phyloP scores from a whole-genome alignment of 2,113 vertebrate genomes.

The Phylloscopus trochiloides region DNA sequence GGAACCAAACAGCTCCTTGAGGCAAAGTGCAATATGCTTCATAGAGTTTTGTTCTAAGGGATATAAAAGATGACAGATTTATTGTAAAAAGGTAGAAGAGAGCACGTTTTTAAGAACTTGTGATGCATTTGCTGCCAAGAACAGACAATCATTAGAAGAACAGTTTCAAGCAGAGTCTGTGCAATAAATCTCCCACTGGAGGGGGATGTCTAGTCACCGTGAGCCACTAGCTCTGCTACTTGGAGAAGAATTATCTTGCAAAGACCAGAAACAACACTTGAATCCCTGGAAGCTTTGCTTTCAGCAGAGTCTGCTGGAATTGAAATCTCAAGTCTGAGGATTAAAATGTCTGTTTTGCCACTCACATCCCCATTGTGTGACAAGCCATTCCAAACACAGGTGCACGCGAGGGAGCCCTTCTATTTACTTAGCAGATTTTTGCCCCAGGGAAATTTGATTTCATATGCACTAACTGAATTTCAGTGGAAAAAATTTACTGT shows the following conservation, averaged over 20 bases:
- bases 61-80: neutral
- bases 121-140: neutral
- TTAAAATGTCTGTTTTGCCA: neutral
- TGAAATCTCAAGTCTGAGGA: neutral
- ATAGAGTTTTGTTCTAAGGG: neutral
- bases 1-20: neutral
- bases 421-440: neutral
- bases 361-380: neutral
- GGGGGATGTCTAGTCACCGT: slow-evolving; percentile 4
- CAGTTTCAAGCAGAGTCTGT: neutral
- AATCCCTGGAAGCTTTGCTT: neutral
- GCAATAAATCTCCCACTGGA: slow-evolving; percentile 57
- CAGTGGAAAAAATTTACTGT: neutral
- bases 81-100: neutral
- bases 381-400: neutral
- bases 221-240: neutral
- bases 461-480: neutral
- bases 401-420: neutral
- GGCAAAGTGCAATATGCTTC: neutral
- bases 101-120: neutral
- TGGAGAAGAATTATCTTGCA: neutral
- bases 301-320: neutral
- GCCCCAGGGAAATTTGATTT: neutral
- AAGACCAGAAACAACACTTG: neutral
- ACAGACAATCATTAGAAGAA: neutral